Evolutionary conservation across 2,888 invertebrate species (phyloP).

Genomic region (Drosophila longiperda): DNA sequence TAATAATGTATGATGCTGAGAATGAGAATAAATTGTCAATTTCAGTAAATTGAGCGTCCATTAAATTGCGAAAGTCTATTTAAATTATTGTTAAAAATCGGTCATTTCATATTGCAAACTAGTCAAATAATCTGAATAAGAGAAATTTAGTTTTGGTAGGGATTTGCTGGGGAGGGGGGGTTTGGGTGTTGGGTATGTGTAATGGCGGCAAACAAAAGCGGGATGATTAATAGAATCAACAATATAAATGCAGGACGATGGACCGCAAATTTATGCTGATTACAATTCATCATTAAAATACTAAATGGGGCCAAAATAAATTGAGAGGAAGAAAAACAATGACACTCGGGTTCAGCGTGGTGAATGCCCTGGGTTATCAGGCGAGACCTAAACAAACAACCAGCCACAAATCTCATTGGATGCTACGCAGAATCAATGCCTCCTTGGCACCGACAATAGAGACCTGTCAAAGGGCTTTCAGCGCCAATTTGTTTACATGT

Average conservation of each 20-base stretch:
- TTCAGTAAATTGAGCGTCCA: not conserved
- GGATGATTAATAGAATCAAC: constrained; percentile 64
- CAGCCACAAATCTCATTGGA: constrained; percentile 56
- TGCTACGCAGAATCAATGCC: constrained; percentile 46
- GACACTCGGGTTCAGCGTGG: constrained; percentile 8
- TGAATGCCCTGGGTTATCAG: constrained; percentile 2
- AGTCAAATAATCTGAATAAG: constrained; percentile 23
- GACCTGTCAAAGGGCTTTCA: constrained; percentile 66
- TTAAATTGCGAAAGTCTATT: not conserved
- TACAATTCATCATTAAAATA: constrained; percentile 73
- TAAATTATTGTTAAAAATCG: not conserved
- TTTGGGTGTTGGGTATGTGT: not conserved
- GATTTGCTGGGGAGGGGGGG: not conserved
- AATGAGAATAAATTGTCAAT: not conserved
- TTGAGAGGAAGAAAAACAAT: constrained; percentile 41
- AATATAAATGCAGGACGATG: constrained; percentile 24
- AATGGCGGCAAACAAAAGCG: constrained; percentile 27
- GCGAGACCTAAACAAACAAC: constrained; percentile 64
- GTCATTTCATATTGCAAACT: constrained; percentile 24
- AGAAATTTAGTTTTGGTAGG: not conserved
- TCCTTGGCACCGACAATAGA: constrained; percentile 39
- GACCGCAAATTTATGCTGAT: constrained; percentile 68
- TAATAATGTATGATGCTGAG: not conserved
- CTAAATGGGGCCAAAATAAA: constrained; percentile 48
- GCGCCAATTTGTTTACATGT: constrained; percentile 76